These are phyloP conservation scores for Novumbra hubbsi DNA, from an alignment of 2,797 vertebrate genomes.

Conservation along the genomic window DNA sequence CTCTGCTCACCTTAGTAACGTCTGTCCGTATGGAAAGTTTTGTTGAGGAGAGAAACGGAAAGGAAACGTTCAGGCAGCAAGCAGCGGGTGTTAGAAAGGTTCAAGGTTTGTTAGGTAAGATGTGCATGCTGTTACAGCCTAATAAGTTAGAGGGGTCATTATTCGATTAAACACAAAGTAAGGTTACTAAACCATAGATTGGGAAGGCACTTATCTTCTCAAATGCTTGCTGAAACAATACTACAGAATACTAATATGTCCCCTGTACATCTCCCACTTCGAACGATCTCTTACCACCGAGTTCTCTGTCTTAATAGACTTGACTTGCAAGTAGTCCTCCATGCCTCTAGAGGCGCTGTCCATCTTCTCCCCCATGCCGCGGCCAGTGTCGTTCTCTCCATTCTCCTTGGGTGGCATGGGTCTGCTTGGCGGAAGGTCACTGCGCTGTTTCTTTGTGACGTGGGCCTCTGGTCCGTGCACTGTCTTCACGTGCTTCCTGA, in stretches of 20 bases:
- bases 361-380: conserved; percentile 64
- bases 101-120: conserved; percentile 6
- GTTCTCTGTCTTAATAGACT: conserved; percentile 88
- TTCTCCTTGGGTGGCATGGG: conserved; percentile 69
- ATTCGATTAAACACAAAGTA: neutral
- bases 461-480: conserved; percentile 95
- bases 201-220: neutral
- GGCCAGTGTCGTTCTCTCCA: conserved; percentile 65
- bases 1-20: conserved; percentile 91
- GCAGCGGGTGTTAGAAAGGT: conserved; percentile 64
- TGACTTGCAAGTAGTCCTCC: conserved; percentile 84
- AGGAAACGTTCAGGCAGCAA: conserved; percentile 57
- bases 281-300: conserved; percentile 80
- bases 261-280: neutral
- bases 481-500: conserved; percentile 95
- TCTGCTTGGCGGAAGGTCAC: conserved; percentile 73
- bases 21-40: conserved; percentile 89
- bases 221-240: neutral
- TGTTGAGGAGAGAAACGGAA: conserved; percentile 48
- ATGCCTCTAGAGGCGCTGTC: conserved; percentile 71
- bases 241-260: neutral
- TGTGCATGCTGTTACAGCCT: conserved; percentile 38
- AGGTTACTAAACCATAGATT: neutral
- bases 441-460: conserved; percentile 91
- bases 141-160: neutral